These are phyloP conservation scores for Himalopsyche phryganea DNA, from an alignment of 1,140 invertebrate species.

Conservation along the genomic window DNA sequence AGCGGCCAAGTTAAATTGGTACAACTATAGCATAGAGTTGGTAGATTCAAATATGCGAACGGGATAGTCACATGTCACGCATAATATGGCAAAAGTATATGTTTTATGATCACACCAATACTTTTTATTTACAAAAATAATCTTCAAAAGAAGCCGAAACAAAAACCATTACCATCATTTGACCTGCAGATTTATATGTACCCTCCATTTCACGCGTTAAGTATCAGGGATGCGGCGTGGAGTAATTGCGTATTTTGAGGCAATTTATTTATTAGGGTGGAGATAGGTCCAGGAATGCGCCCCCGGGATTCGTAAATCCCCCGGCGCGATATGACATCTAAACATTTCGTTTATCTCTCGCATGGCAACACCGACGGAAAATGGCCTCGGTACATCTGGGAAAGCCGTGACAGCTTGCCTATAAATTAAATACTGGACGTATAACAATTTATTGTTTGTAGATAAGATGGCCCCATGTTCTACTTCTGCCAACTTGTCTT, in stretches of 20 bases:
- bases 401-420: conserved; percentile 1
- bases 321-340: conserved; percentile 13
- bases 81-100: too few species aligned
- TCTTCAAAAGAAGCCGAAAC: too few species aligned
- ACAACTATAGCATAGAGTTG: too few species aligned
- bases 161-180: too few species aligned
- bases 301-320: conserved; percentile 1
- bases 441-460: conserved; percentile 6
- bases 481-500: conserved; percentile 1
- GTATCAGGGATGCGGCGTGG: background rate
- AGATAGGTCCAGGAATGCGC: conserved; percentile 14
- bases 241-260: conserved; percentile 25
- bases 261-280: conserved; percentile 22
- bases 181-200: background rate
- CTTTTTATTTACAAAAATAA: too few species aligned
- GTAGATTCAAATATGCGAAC: too few species aligned
- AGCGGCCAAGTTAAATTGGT: too few species aligned
- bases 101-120: too few species aligned
- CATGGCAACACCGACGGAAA: background rate
- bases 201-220: background rate
- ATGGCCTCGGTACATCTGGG: too few species aligned
- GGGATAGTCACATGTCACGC: too few species aligned
- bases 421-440: conserved; percentile 17
- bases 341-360: conserved; percentile 12
- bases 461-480: conserved; percentile 10